Evolutionary conservation across 1,140 invertebrate species (phyloP), one percentile per base, ranked within the genome.

Genomic region (Ptiloglossa arizonensis): DNA sequence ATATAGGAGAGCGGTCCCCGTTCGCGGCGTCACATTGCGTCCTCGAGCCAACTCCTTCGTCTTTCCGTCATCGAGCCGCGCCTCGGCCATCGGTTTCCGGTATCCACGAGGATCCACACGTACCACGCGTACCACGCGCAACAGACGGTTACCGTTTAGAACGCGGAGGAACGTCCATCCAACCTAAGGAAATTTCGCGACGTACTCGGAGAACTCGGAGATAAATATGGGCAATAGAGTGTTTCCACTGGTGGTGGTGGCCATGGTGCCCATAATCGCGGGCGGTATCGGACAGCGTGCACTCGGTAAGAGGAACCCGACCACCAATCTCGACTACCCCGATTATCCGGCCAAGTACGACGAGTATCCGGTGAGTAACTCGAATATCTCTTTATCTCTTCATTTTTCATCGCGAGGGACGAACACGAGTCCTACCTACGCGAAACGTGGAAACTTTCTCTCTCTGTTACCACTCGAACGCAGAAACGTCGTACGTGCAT

Each of bases 331-430:
- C 48, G 82, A 83, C 35, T 85, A 80, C 41, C 72, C 78, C 15
- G 82, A 85, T 46, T 83, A 85, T 8, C n/a, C 71, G 1, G 29
- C 62, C 32, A 85, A 85, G 27, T 80, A 80, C 71, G 72, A 81
- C 38, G 78, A 85, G 24, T 83, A 83, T 73, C 78, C 82, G 82
- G 83, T 85, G 46, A 85, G 83, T 85, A 67, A 79, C 13, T 29
- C n/a, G 3, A 1, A 17, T 15, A 19, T 35, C 22, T 24, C 17
- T 66, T n/a, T n/a, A n/a, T n/a, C n/a, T n/a, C n/a, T n/a, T n/a
- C n/a, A n/a, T n/a, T n/a, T n/a, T n/a, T n/a, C n/a, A n/a, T n/a
- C n/a, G n/a, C n/a, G n/a, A n/a, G n/a, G n/a, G n/a, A n/a, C n/a
- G n/a, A n/a, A n/a, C n/a, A n/a, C n/a, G n/a, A n/a, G n/a, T n/a